Conservation (phyloP, 2,113 vertebrate genomes). For the Raphicerus campestris region DNA sequence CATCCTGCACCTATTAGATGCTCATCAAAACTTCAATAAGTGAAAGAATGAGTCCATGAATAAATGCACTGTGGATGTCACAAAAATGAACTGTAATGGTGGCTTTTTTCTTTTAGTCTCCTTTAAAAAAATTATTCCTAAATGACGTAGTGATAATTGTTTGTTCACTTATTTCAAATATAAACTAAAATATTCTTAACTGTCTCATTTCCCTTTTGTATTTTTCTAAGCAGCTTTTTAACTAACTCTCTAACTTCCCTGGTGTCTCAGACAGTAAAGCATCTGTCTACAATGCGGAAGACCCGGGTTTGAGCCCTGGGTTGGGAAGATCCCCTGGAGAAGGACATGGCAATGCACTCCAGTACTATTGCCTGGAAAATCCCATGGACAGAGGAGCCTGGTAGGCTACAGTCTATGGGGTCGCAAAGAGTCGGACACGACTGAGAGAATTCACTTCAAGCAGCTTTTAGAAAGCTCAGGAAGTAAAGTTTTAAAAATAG, state of each 20-base stretch:
- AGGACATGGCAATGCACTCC: no score
- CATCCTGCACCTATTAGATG: background rate
- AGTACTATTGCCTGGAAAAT: no score
- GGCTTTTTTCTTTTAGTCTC: background rate
- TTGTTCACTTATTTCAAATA: background rate
- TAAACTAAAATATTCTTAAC: background rate
- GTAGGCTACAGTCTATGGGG: no score
- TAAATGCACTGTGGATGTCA: background rate
- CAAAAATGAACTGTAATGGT: background rate
- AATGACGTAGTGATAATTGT: background rate
- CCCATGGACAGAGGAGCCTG: no score
- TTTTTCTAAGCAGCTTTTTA: background rate
- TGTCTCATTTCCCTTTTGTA: background rate
- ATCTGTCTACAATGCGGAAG: no score
- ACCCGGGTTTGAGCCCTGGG: no score
- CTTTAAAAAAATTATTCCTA: background rate
- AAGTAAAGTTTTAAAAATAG: background rate
- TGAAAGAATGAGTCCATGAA: background rate
- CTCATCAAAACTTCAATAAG: background rate
- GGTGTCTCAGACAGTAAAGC: no score
- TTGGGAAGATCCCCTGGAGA: no score
- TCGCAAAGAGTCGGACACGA: no score
- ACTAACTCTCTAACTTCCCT: no score
- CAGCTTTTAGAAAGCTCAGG: background rate
- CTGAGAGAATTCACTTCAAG: background rate